Base-by-base conservation (phyloP, 2,113 vertebrate genomes). In the Toxostoma redivivum region DNA sequence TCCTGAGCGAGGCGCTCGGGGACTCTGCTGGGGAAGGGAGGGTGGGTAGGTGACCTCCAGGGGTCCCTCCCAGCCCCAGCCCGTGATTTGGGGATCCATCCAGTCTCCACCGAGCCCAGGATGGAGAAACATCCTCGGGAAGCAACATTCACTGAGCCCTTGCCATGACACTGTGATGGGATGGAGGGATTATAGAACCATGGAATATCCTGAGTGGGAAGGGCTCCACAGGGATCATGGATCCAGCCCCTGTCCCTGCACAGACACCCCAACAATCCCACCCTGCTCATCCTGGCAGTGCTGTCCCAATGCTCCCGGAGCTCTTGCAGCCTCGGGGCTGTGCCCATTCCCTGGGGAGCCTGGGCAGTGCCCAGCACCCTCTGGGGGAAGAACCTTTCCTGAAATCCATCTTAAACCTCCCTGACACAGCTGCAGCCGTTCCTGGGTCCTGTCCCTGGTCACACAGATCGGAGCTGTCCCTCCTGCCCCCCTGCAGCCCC, bases 101-200 rank as follows among this genome's bases (percentile, higher is more conserved):
- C 53, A 27, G 11, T 6, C 80, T 91, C 60, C 71, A 35, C 7
- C 96, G n/a, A 44, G 89, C 61, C 81, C 42, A 81, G 90, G 66
- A 12, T 9, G 70, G 76, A 76, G 79, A 86, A 60, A 24, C 53
- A 9, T 16, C 70, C 64, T 44, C 1, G 3, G 38, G 8, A 18
- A 45, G 17, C 33, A 17, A 16, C 2, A 5, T 30, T 62, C 33
- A 3, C 14, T 3, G 23, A 4, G 60, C 82, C 70, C 62, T 40
- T 20, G 38, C 11, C 1, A 1, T 1, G 57, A 1, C 45, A 3
- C 12, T 0, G 4, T 2, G 2, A 2, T 1, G 2, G 57, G 19
- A 7, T 12, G 12, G 23, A 37, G 48, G 24, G 25, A 31, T 31
- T 21, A 7, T 0, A 25, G 69, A 40, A 9, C 7, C 20, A 7